Evolutionary conservation across 2,113 vertebrate species (phyloP).

Genomic region (Ifrita kowaldi): DNA sequence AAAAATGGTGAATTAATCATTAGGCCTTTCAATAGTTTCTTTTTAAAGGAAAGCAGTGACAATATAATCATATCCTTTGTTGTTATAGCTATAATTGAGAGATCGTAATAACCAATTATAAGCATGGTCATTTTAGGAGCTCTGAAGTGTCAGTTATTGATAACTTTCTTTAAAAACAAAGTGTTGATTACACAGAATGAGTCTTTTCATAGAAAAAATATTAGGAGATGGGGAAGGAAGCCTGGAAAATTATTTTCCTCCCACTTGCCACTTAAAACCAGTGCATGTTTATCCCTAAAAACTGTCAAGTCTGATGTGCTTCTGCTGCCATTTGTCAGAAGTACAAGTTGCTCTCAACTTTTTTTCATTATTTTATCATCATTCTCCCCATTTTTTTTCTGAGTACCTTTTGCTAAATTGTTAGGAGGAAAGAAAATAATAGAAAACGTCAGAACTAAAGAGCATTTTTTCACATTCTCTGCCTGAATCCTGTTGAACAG

Average conservation of each 20-base stretch:
- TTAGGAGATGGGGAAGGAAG: background rate
- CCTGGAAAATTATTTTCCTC: constrained; percentile 53
- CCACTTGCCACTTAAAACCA: constrained; percentile 56
- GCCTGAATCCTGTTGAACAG: constrained; percentile 8
- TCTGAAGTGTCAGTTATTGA: constrained; percentile 40
- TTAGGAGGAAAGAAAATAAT: background rate
- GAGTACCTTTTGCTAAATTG: background rate
- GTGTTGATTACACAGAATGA: background rate
- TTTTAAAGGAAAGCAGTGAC: constrained; percentile 65
- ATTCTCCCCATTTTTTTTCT: constrained; percentile 34
- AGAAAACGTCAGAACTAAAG: constrained; percentile 32
- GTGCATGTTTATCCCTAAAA: constrained; percentile 43
- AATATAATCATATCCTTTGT: constrained; percentile 65
- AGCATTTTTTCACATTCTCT: constrained; percentile 16
- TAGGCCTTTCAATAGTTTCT: constrained; percentile 70
- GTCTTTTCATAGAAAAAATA: constrained; percentile 19
- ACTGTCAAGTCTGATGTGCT: constrained; percentile 58
- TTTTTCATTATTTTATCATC: constrained; percentile 25
- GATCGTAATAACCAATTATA: constrained; percentile 62
- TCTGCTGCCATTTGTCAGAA: constrained; percentile 54
- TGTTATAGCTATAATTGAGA: constrained; percentile 63
- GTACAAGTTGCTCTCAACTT: constrained; percentile 30
- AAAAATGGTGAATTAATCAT: constrained; percentile 75
- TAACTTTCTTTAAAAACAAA: constrained; percentile 17
- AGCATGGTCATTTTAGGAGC: constrained; percentile 57